These are phyloP conservation scores for Loripinus fragilis DNA, from an alignment of 2,888 invertebrate genomes.

Conservation along the genomic window DNA sequence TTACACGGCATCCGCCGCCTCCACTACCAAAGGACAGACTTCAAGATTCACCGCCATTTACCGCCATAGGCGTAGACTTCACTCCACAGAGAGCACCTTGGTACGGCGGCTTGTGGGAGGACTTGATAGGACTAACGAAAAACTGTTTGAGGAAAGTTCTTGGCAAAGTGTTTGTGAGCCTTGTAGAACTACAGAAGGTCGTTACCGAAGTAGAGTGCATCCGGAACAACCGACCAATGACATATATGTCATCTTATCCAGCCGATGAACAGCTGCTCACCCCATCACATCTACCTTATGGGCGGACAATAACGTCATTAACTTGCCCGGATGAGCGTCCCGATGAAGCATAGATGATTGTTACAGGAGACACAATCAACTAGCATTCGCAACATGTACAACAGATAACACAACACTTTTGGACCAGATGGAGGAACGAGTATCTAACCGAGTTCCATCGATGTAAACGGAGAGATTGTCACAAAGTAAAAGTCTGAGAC, in stretches of 20 bases:
- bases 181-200: not conserved
- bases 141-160: not conserved
- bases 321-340: not conserved
- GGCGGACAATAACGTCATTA: not conserved
- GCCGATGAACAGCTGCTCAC: not conserved
- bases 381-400: not conserved
- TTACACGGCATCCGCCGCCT: not conserved
- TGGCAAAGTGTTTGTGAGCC: not conserved
- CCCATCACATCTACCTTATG: constrained; percentile 6
- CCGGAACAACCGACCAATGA: constrained; percentile 9
- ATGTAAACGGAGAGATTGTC: not conserved
- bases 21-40: not conserved
- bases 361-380: not conserved
- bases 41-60: not conserved
- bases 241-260: not conserved
- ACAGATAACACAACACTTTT: not conserved
- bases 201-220: constrained; percentile 1
- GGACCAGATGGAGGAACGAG: not conserved
- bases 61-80: not conserved
- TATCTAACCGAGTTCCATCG: not conserved
- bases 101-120: too few relatives aligned
- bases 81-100: too few relatives aligned
- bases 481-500: not conserved
- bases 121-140: constrained; percentile 10
- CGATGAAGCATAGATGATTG: not conserved